phyloP scores from a whole-genome alignment of 2,113 vertebrate genomes.

The Delphinus delphis region DNA sequence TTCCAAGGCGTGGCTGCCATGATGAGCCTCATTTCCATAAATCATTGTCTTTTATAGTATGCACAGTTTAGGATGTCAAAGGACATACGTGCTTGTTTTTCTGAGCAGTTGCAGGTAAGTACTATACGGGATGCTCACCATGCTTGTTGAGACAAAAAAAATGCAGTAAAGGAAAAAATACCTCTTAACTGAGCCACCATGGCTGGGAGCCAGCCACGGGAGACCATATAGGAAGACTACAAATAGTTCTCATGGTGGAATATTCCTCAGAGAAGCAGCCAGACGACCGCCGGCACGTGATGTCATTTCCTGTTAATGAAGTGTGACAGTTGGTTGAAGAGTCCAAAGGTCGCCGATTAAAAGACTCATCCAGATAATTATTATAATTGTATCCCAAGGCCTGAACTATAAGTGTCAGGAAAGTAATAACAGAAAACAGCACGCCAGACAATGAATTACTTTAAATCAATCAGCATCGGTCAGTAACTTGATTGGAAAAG shows the following conservation, averaged over 20 bases:
- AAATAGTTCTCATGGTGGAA: background rate
- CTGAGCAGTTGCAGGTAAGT: background rate
- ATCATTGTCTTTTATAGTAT: background rate
- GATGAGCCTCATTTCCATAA: background rate
- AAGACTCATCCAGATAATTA: conserved; percentile 76
- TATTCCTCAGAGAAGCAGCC: conserved; percentile 35
- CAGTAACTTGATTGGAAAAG: background rate
- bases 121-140: rapidly evolving
- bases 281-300: background rate
- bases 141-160: background rate
- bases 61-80: background rate
- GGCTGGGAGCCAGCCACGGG: conserved; percentile 1
- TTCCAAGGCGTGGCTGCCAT: background rate
- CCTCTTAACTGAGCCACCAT: background rate
- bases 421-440: conserved; percentile 7
- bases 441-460: conserved; percentile 28
- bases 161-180: rapidly evolving
- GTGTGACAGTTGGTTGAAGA: conserved; percentile 54
- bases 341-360: conserved; percentile 76
- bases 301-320: conserved; percentile 7
- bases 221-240: background rate
- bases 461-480: background rate
- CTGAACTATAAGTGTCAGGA: background rate
- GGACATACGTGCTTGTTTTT: rapidly evolving
- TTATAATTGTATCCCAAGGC: conserved; percentile 74